Evolutionary conservation across 2,888 invertebrate species (phyloP).

Genomic region (Lepidochrysops patricia): DNA sequence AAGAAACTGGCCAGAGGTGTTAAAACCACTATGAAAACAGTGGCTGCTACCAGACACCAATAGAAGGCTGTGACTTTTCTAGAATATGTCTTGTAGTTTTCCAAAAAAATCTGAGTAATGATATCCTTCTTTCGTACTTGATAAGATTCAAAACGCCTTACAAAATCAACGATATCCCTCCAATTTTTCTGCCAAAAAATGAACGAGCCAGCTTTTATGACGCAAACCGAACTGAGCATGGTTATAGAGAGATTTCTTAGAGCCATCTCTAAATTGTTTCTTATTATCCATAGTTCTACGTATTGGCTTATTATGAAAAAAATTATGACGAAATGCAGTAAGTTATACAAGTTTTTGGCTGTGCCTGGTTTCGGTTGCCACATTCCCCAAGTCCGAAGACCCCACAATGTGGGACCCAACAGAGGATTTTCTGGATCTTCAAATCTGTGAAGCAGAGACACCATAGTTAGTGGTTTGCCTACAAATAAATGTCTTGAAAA

Average conservation of each 20-base stretch:
- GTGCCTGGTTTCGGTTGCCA: slow-evolving; percentile 35
- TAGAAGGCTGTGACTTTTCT: slow-evolving; percentile 48
- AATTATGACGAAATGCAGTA: slow-evolving; percentile 36
- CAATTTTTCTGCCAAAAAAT: slow-evolving; percentile 46
- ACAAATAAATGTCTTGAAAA: background rate
- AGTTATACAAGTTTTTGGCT: slow-evolving; percentile 31
- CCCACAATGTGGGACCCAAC: slow-evolving; percentile 42
- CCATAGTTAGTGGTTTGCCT: slow-evolving; percentile 14
- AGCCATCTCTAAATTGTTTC: slow-evolving; percentile 40
- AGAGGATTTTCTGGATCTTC: slow-evolving; percentile 37
- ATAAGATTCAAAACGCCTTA: slow-evolving; percentile 38
- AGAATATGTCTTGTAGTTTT: slow-evolving; percentile 45
- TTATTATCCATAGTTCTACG: slow-evolving; percentile 48
- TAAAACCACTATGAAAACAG: slow-evolving; percentile 44
- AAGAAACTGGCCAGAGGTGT: slow-evolving; percentile 42
- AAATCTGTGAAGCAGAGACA: slow-evolving; percentile 20
- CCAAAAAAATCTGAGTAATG: slow-evolving; percentile 31
- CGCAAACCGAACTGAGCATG: slow-evolving; percentile 52
- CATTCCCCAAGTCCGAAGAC: slow-evolving; percentile 42
- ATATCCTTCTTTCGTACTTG: slow-evolving; percentile 36
- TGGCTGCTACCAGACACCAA: slow-evolving; percentile 44
- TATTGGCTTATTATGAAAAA: slow-evolving; percentile 50
- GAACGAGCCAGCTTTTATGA: slow-evolving; percentile 47
- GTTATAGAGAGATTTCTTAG: slow-evolving; percentile 49
- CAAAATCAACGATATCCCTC: slow-evolving; percentile 39